Evolutionary conservation across 2,888 invertebrate genomes (phyloP), one percentile per base, ranked within the genome.

Genomic region (Congeria kusceri): DNA sequence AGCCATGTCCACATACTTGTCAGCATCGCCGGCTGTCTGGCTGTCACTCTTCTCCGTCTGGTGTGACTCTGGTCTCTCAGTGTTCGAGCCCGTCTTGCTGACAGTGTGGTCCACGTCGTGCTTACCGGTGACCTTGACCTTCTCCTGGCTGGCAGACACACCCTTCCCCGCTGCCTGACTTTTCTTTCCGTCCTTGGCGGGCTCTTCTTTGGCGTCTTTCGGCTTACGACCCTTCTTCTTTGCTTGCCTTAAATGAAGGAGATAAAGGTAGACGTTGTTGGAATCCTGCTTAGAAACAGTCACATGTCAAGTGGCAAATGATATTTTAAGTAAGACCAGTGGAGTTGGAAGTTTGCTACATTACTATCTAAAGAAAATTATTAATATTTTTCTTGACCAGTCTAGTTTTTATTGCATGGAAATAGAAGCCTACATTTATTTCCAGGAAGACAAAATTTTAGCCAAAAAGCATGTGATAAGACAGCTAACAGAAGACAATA

Each of bases 1-100:
- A 18, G 9, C 11, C 46, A 44, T 44, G 46, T 44, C n/a, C 32
- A 85, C 83, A 78, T 77, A 88, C 88, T 87, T 88, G 46, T 83
- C 87, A 29, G 84, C 85, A 47, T 89, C 89, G 3, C 59, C 79
- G n/a, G 78, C 77, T 32, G 80, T 80, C 29, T 83, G 83, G 63
- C 83, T 83, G 69, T 91, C 91, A 83, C 90, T 91, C 73, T 89
- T 91, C 73, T 92, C 92, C 5, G 92, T 93, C 59, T 86, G 86
- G 80, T 92, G 92, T n/a, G 92, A 92, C 69, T 92, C 93, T 5
- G 93, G 92, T 25, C 93, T 79, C 58, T 93, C 92, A 13, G 86
- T 88, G 65, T 77, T 80, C 23, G 90, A 88, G 15, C 83, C 85
- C 0, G 86, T 84, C 72, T 91, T 91, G 47, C 85, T 78, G 44